Conservation (phyloP, 2,797 vertebrate species). For the Morus bassanus region DNA sequence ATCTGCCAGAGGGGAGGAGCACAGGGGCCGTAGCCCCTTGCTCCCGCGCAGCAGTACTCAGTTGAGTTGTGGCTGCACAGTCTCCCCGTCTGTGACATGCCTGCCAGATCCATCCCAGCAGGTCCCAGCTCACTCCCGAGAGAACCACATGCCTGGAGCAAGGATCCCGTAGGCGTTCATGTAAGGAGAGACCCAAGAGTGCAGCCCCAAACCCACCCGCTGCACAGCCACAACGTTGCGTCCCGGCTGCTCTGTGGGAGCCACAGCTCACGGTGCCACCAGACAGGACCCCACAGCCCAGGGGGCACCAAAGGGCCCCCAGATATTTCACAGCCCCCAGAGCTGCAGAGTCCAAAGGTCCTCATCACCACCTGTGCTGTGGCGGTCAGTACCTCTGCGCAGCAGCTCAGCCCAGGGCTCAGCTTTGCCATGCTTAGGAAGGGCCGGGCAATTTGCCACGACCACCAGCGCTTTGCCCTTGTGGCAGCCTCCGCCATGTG, state of each 20-base stretch:
- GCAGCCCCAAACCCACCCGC: accelerated
- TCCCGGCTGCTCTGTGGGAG: neutral
- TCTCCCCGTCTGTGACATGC: accelerated
- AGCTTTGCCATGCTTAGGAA: neutral
- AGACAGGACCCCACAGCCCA: accelerated
- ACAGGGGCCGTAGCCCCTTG: accelerated
- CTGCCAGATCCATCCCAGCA: neutral
- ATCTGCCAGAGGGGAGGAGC: neutral
- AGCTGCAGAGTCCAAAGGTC: neutral
- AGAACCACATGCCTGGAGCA: neutral
- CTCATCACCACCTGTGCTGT: accelerated
- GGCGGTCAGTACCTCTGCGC: accelerated
- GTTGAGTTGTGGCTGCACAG: accelerated
- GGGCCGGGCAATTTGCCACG: neutral
- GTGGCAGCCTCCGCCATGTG: neutral
- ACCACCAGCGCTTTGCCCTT: accelerated
- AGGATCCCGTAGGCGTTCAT: accelerated
- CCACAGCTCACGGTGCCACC: accelerated
- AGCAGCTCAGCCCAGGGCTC: neutral
- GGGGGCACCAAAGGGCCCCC: neutral
- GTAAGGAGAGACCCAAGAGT: neutral
- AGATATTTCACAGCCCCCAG: neutral
- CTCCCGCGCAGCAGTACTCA: accelerated
- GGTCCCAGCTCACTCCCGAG: neutral
- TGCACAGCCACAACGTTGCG: accelerated